phyloP scores from a whole-genome alignment of 2,888 invertebrate species.

The Oscheius sp. region DNA sequence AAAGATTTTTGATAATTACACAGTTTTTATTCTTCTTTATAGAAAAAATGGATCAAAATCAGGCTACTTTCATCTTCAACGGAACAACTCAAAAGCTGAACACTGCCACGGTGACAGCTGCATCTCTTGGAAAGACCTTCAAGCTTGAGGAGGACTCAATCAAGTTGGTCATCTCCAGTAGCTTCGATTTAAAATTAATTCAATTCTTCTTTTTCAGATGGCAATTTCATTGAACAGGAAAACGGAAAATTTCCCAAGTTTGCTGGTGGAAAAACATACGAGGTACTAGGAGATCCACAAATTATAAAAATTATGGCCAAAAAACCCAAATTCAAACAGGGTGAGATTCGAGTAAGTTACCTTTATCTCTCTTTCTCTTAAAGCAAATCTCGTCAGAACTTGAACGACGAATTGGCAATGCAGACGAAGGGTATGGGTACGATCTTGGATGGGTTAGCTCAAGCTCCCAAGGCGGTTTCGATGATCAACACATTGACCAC shows the following conservation, averaged over 20 bases:
- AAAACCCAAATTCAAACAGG: not conserved
- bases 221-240: not conserved
- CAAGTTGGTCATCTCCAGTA: not conserved
- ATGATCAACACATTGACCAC: not conserved
- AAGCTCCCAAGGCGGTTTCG: not conserved
- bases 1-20: too few species aligned
- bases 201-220: not conserved
- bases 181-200: not conserved
- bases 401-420: not conserved
- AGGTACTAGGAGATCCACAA: not conserved
- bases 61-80: too few species aligned
- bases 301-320: not conserved
- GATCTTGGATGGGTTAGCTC: not conserved
- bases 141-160: not conserved
- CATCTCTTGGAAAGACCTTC: not conserved
- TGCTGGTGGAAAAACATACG: not conserved
- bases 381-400: too few species aligned
- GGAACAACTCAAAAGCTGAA: not conserved
- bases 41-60: too few species aligned
- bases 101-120: not conserved
- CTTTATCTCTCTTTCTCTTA: too few species aligned
- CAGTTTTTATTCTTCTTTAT: too few species aligned
- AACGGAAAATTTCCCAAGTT: too few species aligned
- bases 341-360: not conserved
- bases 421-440: not conserved